Base-by-base conservation (phyloP, 2,113 vertebrate species). In the Amphiprion ocellaris region DNA sequence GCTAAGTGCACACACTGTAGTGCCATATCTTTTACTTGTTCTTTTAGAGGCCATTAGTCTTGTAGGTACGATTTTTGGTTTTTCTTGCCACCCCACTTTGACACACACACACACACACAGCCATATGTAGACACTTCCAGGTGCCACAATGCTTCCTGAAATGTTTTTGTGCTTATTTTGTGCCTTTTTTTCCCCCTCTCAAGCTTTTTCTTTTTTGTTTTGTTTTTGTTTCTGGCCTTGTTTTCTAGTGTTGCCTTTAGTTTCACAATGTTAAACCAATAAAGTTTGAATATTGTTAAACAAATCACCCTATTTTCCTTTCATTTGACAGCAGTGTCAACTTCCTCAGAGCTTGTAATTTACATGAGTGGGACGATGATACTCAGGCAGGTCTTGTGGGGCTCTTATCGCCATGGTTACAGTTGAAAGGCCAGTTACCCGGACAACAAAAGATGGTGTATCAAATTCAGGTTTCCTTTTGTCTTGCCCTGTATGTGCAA, bases 251-350 rank as follows among this genome's bases (percentile, higher is more conserved):
- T 91, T 88, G 83, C 83, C 87, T 89, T 92, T 87, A 84, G 79
- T 91, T 92, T 89, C 78, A 91, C 79, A 72, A 87, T 91, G 84
- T 93, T 87, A 78, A 94, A 87, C 82, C 88, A 94, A 93, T 94
- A 94, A 94, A 93, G 90, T 93, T 93, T 92, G 82, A 90, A 89
- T 92, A 90, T 92, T 91, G 87, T 91, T 89, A 83, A 92, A 89
- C 79, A 66, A 85, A 73, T 64, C 5, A 14, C 21, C 62, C 52
- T 56, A 5, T 76, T 73, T 50, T 9, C 59, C 39, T 8, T 17
- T 81, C 21, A 37, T 69, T 81, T 39, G 23, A 56, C 17, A 16
- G 37, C 67, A 5, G 23, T 10, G 50, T 26, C 23, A 39, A 41
- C n/a, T 78, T 80, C 56, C 65, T 92, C 90, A 64, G 93, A 92